Evolutionary conservation across 30 jellyfish, hydroid and myxozoan species (phyloP), one percentile per base, ranked within the genome.

Genomic region (Pelagia noctiluca): DNA sequence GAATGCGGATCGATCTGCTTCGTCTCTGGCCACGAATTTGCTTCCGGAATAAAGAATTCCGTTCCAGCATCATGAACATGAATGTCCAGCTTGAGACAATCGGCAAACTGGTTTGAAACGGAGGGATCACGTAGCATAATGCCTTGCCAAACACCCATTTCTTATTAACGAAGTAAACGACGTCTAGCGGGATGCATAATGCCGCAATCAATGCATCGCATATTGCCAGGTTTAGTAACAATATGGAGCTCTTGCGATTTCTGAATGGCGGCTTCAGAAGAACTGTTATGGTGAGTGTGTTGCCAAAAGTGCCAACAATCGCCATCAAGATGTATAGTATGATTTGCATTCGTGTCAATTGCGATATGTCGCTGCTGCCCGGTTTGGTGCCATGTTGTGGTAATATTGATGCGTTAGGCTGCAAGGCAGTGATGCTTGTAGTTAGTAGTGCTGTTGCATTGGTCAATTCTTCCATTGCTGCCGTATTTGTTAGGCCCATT

Each of bases 31-130:
- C 49, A 23, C 81, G 50, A 24, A 75, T 60, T 13, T 79, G 53
- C 25, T 67, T 76, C 35, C 85, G 26, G 74, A 87, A 87, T 16
- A 87, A 50, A 50, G 85, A 72, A 38, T 87, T 71, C 26, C 96
- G 69, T 69, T 87, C 96, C 21, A 67, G 60, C 83, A 87, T 73
- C 96, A 87, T 87, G 57, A 75, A 87, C 90, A 87, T 67, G 34
- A 87, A 71, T 26, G 96, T 64, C 96, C 96, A 87, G 53, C 96
- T 87, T 2, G 96, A 87, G 8, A 87, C 90, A 5, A 87, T 87
- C 0, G 90, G 88, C 84, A 87, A 35, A 46, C 96, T 76, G 29
- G 96, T 87, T 35, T 87, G 96, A 35, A 87, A 76, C 7, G 96
- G 96, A 25, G 86, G 80, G 30, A 87, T 76, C 50, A 87, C 91